Base-by-base conservation (phyloP, 2,113 vertebrate species). In the Aphyosemion australe region DNA sequence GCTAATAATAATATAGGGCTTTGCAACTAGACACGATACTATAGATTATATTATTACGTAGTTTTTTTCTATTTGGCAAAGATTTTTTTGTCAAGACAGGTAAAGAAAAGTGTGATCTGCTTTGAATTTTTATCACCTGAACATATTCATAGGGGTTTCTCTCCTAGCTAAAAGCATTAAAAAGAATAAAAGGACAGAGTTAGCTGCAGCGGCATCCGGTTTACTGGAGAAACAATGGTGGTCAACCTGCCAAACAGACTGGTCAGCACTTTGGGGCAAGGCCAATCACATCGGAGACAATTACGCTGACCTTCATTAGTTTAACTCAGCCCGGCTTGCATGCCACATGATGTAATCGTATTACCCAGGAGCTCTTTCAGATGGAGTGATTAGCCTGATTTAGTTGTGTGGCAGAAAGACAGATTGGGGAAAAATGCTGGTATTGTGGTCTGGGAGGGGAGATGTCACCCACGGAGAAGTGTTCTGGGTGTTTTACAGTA, bases 271-370 rank as follows among this genome's bases (percentile, higher is more conserved):
- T 53, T 65, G 47, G 20, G 47, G 41, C 26, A 48, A 12, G 20
- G 34, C 45, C 58, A 53, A 8, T 46, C 47, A 62, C 49, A 78
- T 74, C 54, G 54, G 19, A 69, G 53, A 68, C 71, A 78, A 74
- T 83, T 60, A 66, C 57, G 39, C 56, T 77, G 79, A 79, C 64
- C 66, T 72, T 72, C 66, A 69, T 80, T 59, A 34, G 68, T 74
- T 80, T 84, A 61, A 46, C 68, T 69, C 67, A 65, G 68, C 39
- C 32, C 15, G 16, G 48, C 56, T 59, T 41, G 52, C 54, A 51
- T 62, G 61, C 74, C 67, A 74, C 62, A 74, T 73, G 68, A 78
- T 67, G 72, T 86, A 79, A 83, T 79, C 47, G 2, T 34, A 79
- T 79, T 78, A 77, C 39, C 12, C 41, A 52, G 61, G 46, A 80